Evolutionary conservation across 2,113 vertebrate species (phyloP).

Genomic region (Rhipidura dahli): DNA sequence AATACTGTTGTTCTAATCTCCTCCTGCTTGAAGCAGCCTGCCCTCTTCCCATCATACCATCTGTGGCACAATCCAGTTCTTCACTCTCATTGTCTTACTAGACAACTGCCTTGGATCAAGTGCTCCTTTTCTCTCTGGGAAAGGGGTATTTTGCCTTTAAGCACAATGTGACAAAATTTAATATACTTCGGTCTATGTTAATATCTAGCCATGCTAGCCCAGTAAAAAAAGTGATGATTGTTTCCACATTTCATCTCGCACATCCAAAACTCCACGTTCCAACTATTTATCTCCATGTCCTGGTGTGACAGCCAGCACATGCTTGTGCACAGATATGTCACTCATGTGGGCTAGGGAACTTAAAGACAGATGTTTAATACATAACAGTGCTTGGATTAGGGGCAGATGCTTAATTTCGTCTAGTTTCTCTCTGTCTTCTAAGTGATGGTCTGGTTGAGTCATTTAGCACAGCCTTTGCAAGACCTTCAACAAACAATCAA

Average conservation of each 20-base stretch:
- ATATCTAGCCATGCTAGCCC: not conserved
- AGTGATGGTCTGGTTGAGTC: not conserved
- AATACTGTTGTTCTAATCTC: not conserved
- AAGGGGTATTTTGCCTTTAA: not conserved
- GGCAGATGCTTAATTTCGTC: not conserved
- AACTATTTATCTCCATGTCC: not conserved
- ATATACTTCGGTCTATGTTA: not conserved
- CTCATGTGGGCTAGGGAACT: not conserved
- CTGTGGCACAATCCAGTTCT: not conserved
- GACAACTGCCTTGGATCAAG: not conserved
- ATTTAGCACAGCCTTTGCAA: not conserved
- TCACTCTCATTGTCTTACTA: not conserved
- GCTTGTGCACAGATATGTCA: not conserved
- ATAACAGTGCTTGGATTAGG: not conserved
- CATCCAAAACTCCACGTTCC: not conserved
- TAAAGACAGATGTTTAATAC: not conserved
- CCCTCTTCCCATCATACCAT: not conserved
- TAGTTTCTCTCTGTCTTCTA: not conserved
- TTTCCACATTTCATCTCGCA: not conserved
- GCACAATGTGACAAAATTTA: not conserved
- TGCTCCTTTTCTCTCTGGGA: not conserved
- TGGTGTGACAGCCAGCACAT: not conserved
- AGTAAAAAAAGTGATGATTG: not conserved
- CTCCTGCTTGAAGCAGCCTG: not conserved
- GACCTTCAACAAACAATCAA: not conserved